These are phyloP conservation scores for Acridotheres tristis DNA, from an alignment of 2,797 vertebrate genomes.

Conservation along the genomic window DNA sequence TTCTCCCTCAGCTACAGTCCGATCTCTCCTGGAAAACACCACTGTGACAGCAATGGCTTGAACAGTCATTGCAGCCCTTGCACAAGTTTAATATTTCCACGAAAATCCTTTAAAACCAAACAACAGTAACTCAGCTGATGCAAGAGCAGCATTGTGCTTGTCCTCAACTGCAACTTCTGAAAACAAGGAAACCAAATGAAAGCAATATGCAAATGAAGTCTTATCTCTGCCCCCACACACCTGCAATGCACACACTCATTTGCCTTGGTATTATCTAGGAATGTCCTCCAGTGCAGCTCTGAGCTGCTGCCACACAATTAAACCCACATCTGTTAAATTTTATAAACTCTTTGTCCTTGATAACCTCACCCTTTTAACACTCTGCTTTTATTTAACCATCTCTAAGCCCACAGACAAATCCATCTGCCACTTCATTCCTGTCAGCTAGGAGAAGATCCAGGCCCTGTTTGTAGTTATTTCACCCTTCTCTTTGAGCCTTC, in stretches of 20 bases:
- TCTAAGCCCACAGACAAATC: not conserved
- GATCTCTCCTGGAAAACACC: not conserved
- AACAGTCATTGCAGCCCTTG: not conserved
- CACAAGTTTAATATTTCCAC: not conserved
- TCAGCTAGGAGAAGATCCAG: not conserved
- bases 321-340: not conserved
- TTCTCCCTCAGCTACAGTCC: not conserved
- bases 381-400: not conserved
- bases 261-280: not conserved
- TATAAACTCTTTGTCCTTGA: conserved; percentile 15
- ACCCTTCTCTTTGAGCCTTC: not conserved
- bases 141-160: not conserved
- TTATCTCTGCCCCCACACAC: conserved; percentile 37
- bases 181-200: not conserved
- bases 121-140: not conserved
- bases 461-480: not conserved
- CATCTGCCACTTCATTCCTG: not conserved
- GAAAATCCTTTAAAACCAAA: not conserved
- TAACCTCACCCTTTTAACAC: not conserved
- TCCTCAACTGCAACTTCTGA: not conserved
- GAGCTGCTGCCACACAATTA: conserved; percentile 19
- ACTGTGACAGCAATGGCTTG: not conserved
- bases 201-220: conserved; percentile 9
- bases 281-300: conserved; percentile 13
- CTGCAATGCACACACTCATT: not conserved